phyloP scores from a whole-genome alignment of 2,113 vertebrate genomes.

The Redunca redunca region DNA sequence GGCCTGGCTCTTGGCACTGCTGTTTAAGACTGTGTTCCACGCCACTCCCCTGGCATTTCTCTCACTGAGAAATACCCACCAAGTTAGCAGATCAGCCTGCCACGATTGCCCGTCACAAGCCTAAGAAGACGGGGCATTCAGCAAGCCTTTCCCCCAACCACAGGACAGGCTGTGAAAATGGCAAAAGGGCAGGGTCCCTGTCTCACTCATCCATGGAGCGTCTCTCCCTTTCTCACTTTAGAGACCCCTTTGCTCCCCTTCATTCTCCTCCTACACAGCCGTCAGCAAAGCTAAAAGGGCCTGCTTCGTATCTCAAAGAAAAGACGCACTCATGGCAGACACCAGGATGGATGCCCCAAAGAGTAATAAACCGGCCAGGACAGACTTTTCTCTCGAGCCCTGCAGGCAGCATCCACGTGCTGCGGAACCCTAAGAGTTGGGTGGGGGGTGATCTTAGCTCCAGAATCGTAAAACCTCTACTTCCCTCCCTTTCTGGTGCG shows the following conservation, averaged over 20 bases:
- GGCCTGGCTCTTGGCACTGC: background rate
- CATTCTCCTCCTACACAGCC: background rate
- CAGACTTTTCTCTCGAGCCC: background rate
- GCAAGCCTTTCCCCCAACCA: background rate
- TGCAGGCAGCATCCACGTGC: background rate
- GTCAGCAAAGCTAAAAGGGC: background rate
- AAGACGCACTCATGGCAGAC: background rate
- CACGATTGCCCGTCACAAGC: background rate
- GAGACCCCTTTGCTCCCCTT: too few relatives aligned
- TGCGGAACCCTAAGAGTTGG: too few relatives aligned
- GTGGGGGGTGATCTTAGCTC: background rate
- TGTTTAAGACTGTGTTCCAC: background rate
- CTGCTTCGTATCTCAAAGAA: background rate
- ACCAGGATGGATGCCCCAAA: background rate
- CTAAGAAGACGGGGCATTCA: accelerated
- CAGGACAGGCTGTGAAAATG: background rate
- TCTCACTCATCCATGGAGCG: background rate
- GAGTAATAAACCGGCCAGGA: background rate
- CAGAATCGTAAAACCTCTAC: background rate
- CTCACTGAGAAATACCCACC: background rate
- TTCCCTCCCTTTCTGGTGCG: background rate
- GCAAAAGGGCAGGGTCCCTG: background rate
- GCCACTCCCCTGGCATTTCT: accelerated
- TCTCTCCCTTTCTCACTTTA: background rate
- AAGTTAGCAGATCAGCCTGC: background rate